Conservation (phyloP, 2,797 vertebrate species). For the Gymnothorax reevesii region DNA sequence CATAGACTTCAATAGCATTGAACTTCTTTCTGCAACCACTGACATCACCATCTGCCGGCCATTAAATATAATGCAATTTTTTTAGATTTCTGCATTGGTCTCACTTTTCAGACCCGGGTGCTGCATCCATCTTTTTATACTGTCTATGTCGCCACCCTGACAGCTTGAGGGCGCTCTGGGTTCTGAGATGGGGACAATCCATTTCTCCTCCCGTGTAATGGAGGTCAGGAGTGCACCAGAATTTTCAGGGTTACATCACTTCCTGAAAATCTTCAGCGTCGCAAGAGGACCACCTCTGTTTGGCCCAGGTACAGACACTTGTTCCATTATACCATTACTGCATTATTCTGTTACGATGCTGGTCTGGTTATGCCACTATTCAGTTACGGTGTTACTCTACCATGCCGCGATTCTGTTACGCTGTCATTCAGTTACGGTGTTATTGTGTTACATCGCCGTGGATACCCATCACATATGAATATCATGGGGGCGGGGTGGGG, state of each 20-base stretch:
- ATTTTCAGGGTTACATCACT: background rate
- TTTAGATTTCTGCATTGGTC: too few species aligned
- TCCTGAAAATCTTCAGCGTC: background rate
- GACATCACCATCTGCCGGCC: too few species aligned
- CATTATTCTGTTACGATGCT: background rate
- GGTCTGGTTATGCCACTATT: background rate
- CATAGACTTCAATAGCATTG: too few species aligned
- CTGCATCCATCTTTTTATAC: too few species aligned
- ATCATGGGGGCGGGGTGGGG: background rate
- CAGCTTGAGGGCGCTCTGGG: background rate
- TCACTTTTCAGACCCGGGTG: too few species aligned
- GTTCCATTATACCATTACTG: background rate
- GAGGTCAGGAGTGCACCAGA: conserved; percentile 1
- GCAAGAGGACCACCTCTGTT: background rate
- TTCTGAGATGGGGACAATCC: background rate
- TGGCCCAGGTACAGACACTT: background rate
- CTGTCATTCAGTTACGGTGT: background rate
- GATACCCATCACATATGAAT: background rate
- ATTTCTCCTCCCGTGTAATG: background rate
- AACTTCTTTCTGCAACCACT: too few species aligned
- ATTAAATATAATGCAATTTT: too few species aligned
- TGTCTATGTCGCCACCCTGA: too few species aligned
- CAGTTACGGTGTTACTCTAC: background rate
- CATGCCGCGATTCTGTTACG: background rate
- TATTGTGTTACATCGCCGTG: background rate